These are phyloP conservation scores for Caenorhabditis wallacei DNA, from an alignment of 2,888 invertebrate species.

Conservation along the genomic window DNA sequence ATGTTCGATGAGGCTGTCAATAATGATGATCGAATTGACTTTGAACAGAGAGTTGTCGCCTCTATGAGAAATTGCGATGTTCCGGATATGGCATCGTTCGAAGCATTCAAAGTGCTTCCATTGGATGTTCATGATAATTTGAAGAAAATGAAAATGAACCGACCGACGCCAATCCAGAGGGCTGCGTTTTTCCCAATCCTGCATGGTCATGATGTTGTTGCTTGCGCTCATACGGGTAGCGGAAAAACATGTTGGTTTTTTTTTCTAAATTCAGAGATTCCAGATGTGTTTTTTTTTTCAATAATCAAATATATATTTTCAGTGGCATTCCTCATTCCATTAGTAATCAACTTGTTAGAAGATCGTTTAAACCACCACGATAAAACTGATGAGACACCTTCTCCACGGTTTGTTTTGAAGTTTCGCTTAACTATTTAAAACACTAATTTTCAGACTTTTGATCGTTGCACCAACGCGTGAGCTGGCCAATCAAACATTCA, in stretches of 20 bases:
- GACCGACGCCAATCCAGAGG: slow-evolving; percentile 55
- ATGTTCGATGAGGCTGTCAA: slow-evolving; percentile 43
- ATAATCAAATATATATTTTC: no score
- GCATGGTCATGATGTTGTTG: slow-evolving; percentile 49
- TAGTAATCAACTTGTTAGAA: slow-evolving; percentile 40
- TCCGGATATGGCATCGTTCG: slow-evolving; percentile 47
- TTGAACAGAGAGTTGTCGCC: slow-evolving; percentile 36
- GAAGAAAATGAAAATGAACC: slow-evolving; percentile 47
- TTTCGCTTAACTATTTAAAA: not conserved
- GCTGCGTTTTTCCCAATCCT: slow-evolving; percentile 49
- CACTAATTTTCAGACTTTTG: slow-evolving; percentile 21
- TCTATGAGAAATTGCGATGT: slow-evolving; percentile 33
- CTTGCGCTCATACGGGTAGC: slow-evolving; percentile 63
- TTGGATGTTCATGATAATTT: slow-evolving; percentile 31
- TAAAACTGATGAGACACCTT: slow-evolving; percentile 28
- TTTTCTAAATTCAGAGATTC: not conserved
- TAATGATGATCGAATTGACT: slow-evolving; percentile 46
- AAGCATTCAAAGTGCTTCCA: slow-evolving; percentile 36
- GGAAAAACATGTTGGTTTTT: slow-evolving; percentile 57
- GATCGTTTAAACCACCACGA: slow-evolving; percentile 5
- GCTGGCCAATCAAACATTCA: slow-evolving; percentile 52
- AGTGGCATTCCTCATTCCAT: slow-evolving; percentile 59
- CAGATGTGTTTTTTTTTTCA: no score
- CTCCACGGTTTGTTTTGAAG: slow-evolving; percentile 28
- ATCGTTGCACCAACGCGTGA: slow-evolving; percentile 59